phyloP scores from a whole-genome alignment of 2,797 vertebrate genomes.

The Darevskia mixta region DNA sequence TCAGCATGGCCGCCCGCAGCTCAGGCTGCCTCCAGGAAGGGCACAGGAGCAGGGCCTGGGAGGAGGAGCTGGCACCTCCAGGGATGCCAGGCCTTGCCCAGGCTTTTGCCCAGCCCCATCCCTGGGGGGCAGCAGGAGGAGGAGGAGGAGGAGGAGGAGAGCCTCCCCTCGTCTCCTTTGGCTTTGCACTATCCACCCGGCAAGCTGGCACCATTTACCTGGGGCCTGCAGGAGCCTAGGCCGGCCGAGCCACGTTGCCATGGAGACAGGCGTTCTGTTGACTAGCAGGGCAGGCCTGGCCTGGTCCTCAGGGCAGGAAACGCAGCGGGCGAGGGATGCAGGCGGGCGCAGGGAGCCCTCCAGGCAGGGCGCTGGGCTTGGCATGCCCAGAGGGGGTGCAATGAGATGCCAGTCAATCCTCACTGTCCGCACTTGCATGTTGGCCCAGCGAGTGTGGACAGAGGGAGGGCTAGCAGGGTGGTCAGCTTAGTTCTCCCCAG shows the following conservation, averaged over 20 bases:
- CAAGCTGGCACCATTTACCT: neutral
- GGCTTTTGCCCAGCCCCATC: neutral
- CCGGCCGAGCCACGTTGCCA: neutral
- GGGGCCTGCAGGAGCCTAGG: neutral
- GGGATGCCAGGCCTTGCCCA: neutral
- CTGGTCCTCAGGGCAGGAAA: neutral
- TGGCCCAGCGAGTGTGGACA: too few relatives aligned
- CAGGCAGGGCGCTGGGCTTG: too few relatives aligned
- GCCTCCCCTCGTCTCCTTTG: neutral
- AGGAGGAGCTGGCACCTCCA: neutral
- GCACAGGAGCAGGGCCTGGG: neutral
- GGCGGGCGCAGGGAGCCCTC: neutral
- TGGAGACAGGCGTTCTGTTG: constrained; percentile 5
- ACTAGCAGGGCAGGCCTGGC: neutral
- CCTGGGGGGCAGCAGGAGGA: neutral
- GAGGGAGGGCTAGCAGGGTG: too few relatives aligned
- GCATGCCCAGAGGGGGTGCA: too few relatives aligned
- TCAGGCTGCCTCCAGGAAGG: neutral
- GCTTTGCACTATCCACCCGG: fast-evolving
- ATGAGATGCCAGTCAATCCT: too few relatives aligned
- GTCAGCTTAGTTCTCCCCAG: too few relatives aligned
- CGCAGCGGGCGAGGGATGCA: too few relatives aligned
- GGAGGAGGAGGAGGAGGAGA: neutral
- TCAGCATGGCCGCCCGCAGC: neutral
- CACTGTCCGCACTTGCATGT: too few relatives aligned